Evolutionary conservation across 2,113 vertebrate genomes (phyloP), one percentile per base, ranked within the genome.

Genomic region (Eidolon helvum): DNA sequence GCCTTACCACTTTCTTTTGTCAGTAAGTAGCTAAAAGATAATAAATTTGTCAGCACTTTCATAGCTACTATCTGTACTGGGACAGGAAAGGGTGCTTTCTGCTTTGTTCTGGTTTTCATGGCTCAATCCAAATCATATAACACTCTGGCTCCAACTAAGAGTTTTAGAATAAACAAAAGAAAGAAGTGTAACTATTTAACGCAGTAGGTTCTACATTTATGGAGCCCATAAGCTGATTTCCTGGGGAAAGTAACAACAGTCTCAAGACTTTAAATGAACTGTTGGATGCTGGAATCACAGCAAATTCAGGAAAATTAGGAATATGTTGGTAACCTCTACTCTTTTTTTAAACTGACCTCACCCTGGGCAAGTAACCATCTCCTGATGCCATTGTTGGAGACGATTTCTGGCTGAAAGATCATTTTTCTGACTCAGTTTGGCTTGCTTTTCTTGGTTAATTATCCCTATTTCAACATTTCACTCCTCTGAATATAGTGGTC

Each of bases 301-400:
- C 61, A 92, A 90, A 80, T 89, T 48, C 86, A 45, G 48, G 57
- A 78, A 82, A 91, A 93, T 71, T n/a, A 65, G 94, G 84, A 89
- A 24, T 95, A 92, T 68, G 38, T 79, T 91, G 87, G 75, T 77
- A 92, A 94, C 55, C 79, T 84, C 55, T 48, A 48, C 72, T 91
- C 93, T 92, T 96, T 94, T 89, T 87, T 48, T 40, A 95, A 92
- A 87, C 71, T 84, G 96, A 96, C 85, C 92, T 96, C 91, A 94
- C 75, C 90, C 93, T 88, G 80, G 88, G 63, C 87, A 92, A 94
- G 84, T 75, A 90, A 90, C 59, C 80, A 90, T 75, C 82, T 66
- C 69, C 85, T 69, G 90, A 92, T 82, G 91, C 91, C 80, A 65
- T 48, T 86, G 83, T 74, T 91, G 85, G 93, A 96, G 72, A 85